These are phyloP conservation scores for Eledona agricola DNA, from an alignment of 2,888 invertebrate genomes.

Conservation along the genomic window DNA sequence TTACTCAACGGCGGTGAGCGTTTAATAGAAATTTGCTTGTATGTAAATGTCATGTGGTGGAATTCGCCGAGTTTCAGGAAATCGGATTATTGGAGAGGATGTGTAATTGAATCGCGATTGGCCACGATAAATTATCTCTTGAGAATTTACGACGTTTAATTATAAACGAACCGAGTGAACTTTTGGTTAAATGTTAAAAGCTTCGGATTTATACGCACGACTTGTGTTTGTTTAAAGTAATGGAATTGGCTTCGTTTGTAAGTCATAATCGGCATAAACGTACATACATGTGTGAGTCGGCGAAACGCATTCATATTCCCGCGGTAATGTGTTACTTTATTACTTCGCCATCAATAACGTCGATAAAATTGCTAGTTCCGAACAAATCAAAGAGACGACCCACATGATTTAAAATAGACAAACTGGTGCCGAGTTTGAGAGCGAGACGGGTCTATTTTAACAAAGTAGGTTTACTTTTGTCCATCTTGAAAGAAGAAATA, in stretches of 20 bases:
- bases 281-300: too few relatives aligned
- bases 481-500: slow-evolving; percentile 7
- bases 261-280: slow-evolving; percentile 4
- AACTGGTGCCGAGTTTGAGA: slow-evolving; percentile 3
- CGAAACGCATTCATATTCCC: too few relatives aligned
- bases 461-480: slow-evolving; percentile 11
- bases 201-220: slow-evolving; percentile 14
- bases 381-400: slow-evolving; percentile 1
- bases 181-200: slow-evolving; percentile 17
- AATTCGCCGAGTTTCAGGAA: slow-evolving; percentile 12
- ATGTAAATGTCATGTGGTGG: slow-evolving; percentile 4
- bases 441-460: slow-evolving; percentile 12
- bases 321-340: too few relatives aligned
- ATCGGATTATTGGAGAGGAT: slow-evolving; percentile 10
- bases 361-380: background rate
- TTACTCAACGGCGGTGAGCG: slow-evolving; percentile 5
- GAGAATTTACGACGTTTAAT: too few relatives aligned
- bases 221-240: slow-evolving; percentile 2
- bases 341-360: too few relatives aligned
- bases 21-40: too few relatives aligned
- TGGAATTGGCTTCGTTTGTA: slow-evolving; percentile 1
- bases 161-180: slow-evolving; percentile 14
- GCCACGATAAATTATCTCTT: too few relatives aligned
- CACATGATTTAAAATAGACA: slow-evolving; percentile 2
- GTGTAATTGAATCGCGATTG: slow-evolving; percentile 9